Base-by-base conservation (phyloP, 1,140 invertebrate genomes). In the Hyphantria cunea region DNA sequence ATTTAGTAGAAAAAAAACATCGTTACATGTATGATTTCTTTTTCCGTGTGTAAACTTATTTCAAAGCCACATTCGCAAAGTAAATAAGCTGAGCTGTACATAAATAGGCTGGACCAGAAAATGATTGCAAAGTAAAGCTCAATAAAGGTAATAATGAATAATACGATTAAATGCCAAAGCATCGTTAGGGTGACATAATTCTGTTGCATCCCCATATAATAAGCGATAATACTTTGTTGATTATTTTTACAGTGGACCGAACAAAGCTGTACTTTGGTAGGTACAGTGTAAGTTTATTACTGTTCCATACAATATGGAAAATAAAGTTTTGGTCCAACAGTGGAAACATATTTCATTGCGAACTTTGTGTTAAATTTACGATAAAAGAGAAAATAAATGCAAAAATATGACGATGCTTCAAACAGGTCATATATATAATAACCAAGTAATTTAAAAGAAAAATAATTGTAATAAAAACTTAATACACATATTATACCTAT, bases 161-260 rank as follows among this genome's bases (percentile, higher is more conserved):
- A 78, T 66, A 70, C 54, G 72, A 73, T 78, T 69, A 56, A n/a
- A 55, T 59, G 56, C 72, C 49, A 44, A 47, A 48, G 42, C 37
- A 66, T 72, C 50, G 63, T 74, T 74, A 70, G 74, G 69, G 76
- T 47, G 39, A 31, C 42, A 49, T 70, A 70, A 76, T 68, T 50
- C 44, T 50, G 31, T 65, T 63, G 55, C 50, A 77, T 70, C 72
- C 65, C 34, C 41, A 63, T 72, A 75, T 80, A 76, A 76, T 77
- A 70, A 60, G 45, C 17, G 42, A 64, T 71, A 74, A 74, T 74
- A 59, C 66, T 44, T 33, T 15, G 51, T 55, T 55, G 45, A 69
- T 78, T 80, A 80, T 70, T 71, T 73, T 66, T 25, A 71, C 58
- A 69, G 53, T 52, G 58, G 49, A 66, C 33, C 51, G 45, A 15